These are phyloP conservation scores for Neuroscelio doddi DNA, from an alignment of 2,888 invertebrate species.

Conservation along the genomic window DNA sequence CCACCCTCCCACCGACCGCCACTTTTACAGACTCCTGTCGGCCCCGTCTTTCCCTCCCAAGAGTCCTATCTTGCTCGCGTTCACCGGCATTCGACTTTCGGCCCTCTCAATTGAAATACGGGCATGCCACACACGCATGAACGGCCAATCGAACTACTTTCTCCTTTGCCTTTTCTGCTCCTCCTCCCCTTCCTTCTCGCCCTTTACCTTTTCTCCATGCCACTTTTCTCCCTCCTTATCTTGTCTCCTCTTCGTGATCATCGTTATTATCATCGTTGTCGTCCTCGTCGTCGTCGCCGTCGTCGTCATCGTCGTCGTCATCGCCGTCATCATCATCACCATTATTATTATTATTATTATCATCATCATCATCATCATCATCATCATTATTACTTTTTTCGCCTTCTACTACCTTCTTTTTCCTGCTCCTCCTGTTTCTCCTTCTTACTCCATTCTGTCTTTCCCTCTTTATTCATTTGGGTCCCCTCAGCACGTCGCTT, in stretches of 20 bases:
- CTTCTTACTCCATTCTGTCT: background rate
- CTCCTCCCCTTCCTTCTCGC: slow-evolving; percentile 34
- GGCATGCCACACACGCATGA: slow-evolving; percentile 57
- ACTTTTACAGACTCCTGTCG: slow-evolving; percentile 27
- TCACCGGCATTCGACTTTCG: slow-evolving; percentile 57
- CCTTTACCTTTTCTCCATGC: background rate
- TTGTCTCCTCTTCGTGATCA: slow-evolving; percentile 25
- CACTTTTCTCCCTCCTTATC: slow-evolving; percentile 5
- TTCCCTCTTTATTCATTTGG: slow-evolving; percentile 3
- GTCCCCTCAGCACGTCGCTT: slow-evolving; percentile 10
- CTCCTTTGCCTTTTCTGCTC: too few species aligned
- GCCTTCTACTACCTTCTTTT: slow-evolving; percentile 2
- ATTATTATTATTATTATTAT: too few species aligned
- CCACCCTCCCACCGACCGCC: slow-evolving; percentile 5
- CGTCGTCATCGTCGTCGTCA: too few species aligned
- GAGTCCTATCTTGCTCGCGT: slow-evolving; percentile 8
- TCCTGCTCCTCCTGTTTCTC: background rate
- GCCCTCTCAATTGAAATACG: slow-evolving; percentile 66
- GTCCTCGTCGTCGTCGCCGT: too few species aligned
- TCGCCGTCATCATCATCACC: too few species aligned
- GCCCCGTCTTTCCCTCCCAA: slow-evolving; percentile 11
- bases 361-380: too few species aligned
- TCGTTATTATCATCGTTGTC: slow-evolving; percentile 34
- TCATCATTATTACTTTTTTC: slow-evolving; percentile 3
- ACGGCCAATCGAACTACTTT: slow-evolving; percentile 51